Conservation (phyloP, 2,797 vertebrate genomes). For the Manis crassicaudata region DNA sequence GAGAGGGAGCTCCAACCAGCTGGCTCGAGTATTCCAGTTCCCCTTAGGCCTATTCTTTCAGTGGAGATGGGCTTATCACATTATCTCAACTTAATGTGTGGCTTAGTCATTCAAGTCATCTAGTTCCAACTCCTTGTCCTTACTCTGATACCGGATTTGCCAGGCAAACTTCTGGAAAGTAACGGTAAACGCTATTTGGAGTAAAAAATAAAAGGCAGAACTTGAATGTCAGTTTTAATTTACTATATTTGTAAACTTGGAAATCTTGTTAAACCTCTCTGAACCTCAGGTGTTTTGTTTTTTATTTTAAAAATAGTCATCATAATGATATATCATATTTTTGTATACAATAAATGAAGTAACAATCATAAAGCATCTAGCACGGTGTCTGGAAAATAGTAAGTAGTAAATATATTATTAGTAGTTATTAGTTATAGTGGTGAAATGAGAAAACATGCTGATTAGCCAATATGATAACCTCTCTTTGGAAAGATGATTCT, state of each 20-base stretch:
- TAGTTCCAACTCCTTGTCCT: neutral
- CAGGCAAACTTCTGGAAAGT: neutral
- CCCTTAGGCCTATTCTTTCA: neutral
- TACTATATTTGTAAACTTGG: neutral
- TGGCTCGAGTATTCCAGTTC: neutral
- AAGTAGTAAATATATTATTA: neutral
- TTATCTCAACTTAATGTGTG: neutral
- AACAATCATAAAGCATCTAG: neutral
- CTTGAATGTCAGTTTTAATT: neutral
- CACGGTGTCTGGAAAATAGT: neutral
- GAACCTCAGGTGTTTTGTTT: neutral
- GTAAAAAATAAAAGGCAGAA: neutral
- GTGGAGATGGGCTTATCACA: neutral
- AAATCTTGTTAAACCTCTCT: neutral
- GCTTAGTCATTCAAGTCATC: neutral
- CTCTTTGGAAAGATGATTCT: neutral
- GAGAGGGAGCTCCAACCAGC: neutral
- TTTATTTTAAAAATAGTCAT: neutral
- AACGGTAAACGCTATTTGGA: neutral
- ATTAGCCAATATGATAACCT: neutral
- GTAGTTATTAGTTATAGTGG: neutral
- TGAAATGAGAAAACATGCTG: neutral
- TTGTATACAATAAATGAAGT: neutral
- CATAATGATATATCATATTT: neutral
- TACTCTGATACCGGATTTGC: neutral